Evolutionary conservation across 2,797 vertebrate genomes (phyloP).

Genomic region (Tapirus indicus): DNA sequence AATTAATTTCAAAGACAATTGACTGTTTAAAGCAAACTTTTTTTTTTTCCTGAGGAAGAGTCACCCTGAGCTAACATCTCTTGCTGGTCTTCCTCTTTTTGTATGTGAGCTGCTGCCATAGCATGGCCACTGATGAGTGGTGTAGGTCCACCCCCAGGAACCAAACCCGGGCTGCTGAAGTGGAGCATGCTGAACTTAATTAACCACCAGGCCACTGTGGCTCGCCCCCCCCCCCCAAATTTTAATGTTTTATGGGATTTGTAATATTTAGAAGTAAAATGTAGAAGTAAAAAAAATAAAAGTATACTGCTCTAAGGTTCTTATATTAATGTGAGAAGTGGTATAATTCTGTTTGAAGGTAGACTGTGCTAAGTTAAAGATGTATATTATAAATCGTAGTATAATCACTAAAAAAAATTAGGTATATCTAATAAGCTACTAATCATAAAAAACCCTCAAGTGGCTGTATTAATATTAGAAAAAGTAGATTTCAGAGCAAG

Average conservation of each 20-base stretch:
- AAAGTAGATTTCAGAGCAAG: slow-evolving; percentile 40
- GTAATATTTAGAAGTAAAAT: not conserved
- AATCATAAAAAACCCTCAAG: not conserved
- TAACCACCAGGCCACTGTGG: no score
- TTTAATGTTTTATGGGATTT: slow-evolving; percentile 1
- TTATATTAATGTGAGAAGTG: not conserved
- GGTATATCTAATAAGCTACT: not conserved
- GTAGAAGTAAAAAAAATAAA: not conserved
- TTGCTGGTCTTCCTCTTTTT: no score
- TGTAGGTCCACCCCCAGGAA: no score
- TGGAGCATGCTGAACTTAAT: no score
- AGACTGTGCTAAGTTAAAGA: not conserved
- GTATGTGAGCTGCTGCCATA: no score
- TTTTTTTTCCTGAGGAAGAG: no score
- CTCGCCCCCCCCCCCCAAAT: not conserved
- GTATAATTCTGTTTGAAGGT: slow-evolving; percentile 4
- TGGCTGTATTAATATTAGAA: slow-evolving; percentile 10
- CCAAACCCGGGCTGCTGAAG: no score
- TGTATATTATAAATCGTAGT: not conserved
- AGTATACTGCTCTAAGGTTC: not conserved
- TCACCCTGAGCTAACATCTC: no score
- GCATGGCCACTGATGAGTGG: no score
- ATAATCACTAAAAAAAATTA: not conserved
- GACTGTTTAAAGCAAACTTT: not conserved
- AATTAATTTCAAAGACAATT: slow-evolving; percentile 30